Percentiles rank a stretch among this genome's conserved stretches.
These are phyloP conservation scores for Hephaestus fuliginosus DNA, from an alignment of 2,797 vertebrate species.

Conservation along the genomic window DNA sequence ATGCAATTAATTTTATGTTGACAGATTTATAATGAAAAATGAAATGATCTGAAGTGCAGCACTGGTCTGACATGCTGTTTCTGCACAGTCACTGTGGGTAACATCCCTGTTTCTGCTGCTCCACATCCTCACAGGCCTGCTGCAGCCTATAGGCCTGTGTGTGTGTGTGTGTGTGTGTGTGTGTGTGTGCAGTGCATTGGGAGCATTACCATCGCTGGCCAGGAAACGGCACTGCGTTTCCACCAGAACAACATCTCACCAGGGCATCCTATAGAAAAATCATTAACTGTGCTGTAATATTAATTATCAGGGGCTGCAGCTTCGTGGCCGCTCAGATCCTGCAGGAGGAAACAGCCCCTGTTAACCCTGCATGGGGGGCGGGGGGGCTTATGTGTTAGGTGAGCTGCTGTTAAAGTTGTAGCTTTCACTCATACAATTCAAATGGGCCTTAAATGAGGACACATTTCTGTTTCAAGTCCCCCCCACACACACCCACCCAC, in stretches of 20 bases:
- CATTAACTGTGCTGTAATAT: background rate
- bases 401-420: background rate
- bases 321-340: constrained; percentile 1
- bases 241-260: constrained; percentile 11
- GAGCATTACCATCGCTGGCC: constrained; percentile 56
- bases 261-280: background rate
- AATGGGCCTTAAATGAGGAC: background rate
- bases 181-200: background rate
- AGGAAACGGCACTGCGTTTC: constrained; percentile 60
- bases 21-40: background rate
- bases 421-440: background rate
- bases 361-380: background rate
- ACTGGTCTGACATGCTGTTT: background rate
- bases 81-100: background rate
- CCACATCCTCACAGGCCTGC: background rate
- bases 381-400: background rate
- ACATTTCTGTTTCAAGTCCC: background rate
- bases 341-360: no score
- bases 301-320: constrained; percentile 12
- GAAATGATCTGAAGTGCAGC: no score
- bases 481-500: no score
- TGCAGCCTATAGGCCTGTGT: background rate
- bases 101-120: background rate
- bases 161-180: no score
- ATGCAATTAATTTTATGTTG: background rate